These are phyloP conservation scores for Drosophila hamatofila DNA, from an alignment of 2,888 invertebrate genomes.

Conservation along the genomic window DNA sequence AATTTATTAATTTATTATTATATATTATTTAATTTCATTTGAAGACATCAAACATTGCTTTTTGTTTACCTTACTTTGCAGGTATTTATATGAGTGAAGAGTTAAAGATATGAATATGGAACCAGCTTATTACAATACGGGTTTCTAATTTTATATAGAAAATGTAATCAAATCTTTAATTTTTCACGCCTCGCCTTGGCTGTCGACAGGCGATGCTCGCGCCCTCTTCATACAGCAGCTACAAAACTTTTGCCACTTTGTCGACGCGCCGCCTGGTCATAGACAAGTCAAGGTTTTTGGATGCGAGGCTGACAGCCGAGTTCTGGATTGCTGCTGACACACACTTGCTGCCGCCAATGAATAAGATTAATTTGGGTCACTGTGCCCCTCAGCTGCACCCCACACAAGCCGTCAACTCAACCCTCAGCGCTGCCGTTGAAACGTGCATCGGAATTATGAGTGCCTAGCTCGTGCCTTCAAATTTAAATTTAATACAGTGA, in stretches of 20 bases:
- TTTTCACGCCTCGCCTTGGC: slow-evolving; percentile 6
- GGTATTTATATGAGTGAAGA: background rate
- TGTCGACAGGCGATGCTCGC: background rate
- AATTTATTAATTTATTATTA: no score
- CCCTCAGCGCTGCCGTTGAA: slow-evolving; percentile 9
- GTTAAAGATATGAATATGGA: background rate
- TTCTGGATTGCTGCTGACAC: slow-evolving; percentile 42
- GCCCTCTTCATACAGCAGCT: slow-evolving; percentile 9
- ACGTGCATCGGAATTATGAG: slow-evolving; percentile 55
- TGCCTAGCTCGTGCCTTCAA: slow-evolving; percentile 37
- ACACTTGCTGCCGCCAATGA: slow-evolving; percentile 75
- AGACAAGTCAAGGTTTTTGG: slow-evolving; percentile 47
- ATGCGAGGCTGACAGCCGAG: slow-evolving; percentile 39
- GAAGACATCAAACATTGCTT: background rate
- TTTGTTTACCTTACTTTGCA: background rate
- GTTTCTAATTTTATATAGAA: background rate
- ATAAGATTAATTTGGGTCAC: slow-evolving; percentile 82
- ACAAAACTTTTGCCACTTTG: slow-evolving; percentile 64
- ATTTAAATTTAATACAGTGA: slow-evolving; percentile 37
- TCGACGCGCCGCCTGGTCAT: slow-evolving; percentile 42
- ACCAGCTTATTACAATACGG: background rate
- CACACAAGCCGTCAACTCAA: background rate
- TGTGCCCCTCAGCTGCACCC: slow-evolving; percentile 45
- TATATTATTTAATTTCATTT: no score
- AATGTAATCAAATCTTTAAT: background rate